Base-by-base conservation (phyloP, 2,797 vertebrate genomes). In the Saxicola maurus region DNA sequence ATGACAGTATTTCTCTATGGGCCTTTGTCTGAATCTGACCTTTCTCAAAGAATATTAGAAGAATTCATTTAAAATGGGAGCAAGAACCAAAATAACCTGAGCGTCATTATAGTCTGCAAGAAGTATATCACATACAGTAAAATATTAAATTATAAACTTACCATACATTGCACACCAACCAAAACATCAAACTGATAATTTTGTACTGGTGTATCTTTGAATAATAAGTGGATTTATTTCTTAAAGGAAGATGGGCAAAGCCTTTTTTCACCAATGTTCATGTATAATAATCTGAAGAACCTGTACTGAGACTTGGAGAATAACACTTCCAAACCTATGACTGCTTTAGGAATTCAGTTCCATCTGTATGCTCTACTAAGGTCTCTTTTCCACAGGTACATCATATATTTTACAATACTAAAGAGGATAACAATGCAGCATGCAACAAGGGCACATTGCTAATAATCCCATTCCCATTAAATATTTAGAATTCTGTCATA, bases 401-500 rank as follows among this genome's bases (percentile, higher is more conserved):
- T 83, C 33, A 9, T 43, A 16, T 56, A 42, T 92, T 94, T 94
- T 93, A 91, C 61, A 43, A 49, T 74, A 67, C 80, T 83, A 33
- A 81, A 60, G 92, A 79, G 89, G 46, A 40, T 91, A 89, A 79
- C 77, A 83, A 11, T 43, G 42, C 62, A 42, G 33, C 7, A 1
- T 48, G 69, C 65, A 81, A 64, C 62, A 89, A 77, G 42, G 56
- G 42, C 80, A 71, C 62, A 48, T 45, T 78, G 77, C 80, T 94
- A 82, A 92, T 89, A 92, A 92, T 84, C 28, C 42, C 40, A 35
- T 69, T 81, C 49, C 53, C 42, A 79, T 92, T 81, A 94, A 90
- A 91, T 91, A 87, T 94, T 90, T 79, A 83, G 43, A 80, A 73
- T 91, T 87, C 73, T 86, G 60, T 64, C 52, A 24, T 89, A 84